Conservation (phyloP, 2,888 invertebrate species). For the Hemaris fuciformis region DNA sequence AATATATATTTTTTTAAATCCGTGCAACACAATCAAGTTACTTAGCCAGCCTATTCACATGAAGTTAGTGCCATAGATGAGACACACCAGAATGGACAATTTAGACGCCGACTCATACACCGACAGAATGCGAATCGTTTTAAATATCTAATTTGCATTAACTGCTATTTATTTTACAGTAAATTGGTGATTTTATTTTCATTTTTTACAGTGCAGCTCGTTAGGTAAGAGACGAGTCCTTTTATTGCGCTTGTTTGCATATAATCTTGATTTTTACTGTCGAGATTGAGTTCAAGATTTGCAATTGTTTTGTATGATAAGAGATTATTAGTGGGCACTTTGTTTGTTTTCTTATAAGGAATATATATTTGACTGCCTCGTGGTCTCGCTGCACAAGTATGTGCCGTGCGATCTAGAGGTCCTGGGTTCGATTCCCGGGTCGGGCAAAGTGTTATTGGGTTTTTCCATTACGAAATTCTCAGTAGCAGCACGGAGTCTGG, state of each 20-base stretch:
- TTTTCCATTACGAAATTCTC: too few relatives aligned
- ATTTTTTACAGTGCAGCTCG: not conserved
- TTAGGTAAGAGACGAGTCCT: not conserved
- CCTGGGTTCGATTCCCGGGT: too few relatives aligned
- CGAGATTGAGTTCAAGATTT: not conserved
- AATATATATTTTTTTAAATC: too few relatives aligned
- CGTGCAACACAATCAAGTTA: not conserved
- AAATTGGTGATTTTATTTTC: not conserved
- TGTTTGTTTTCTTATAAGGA: too few relatives aligned
- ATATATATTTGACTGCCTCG: too few relatives aligned
- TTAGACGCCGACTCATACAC: not conserved
- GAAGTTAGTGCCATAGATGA: not conserved
- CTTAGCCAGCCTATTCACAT: not conserved
- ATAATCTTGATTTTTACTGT: not conserved
- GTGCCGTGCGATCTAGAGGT: too few relatives aligned
- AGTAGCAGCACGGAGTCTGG: too few relatives aligned
- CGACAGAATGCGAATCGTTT: not conserved
- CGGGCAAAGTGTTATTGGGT: too few relatives aligned
- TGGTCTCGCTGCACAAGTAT: too few relatives aligned
- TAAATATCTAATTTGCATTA: not conserved
- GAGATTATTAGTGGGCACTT: not conserved
- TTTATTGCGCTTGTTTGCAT: not conserved
- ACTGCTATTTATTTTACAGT: not conserved
- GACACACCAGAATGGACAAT: not conserved
- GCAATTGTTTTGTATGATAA: not conserved